Percentiles rank a stretch among this genome's conserved stretches.
Evolutionary conservation across 2,797 vertebrate species (phyloP).

Genomic region (Microchirus variegatus): DNA sequence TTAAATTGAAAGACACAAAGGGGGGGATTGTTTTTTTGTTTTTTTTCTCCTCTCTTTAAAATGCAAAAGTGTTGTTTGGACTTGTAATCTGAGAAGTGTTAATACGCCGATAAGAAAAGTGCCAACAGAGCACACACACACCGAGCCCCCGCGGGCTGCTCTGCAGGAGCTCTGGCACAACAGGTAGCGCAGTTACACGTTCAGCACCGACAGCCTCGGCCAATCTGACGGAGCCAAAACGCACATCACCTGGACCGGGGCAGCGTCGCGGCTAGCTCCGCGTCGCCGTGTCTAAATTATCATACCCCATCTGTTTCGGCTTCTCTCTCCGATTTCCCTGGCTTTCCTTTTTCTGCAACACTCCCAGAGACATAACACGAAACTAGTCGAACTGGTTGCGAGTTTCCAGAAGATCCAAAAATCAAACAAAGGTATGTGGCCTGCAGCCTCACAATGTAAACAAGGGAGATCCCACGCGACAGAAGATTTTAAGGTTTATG

Average conservation of each 20-base stretch:
- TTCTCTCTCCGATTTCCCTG: neutral
- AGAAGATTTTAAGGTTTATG: neutral
- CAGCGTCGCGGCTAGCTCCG: constrained; percentile 12
- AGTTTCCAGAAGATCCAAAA: constrained; percentile 12
- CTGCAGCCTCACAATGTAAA: constrained; percentile 22
- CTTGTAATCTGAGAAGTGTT: constrained; percentile 51
- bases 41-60: constrained; percentile 14
- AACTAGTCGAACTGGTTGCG: constrained; percentile 72
- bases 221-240: constrained; percentile 21
- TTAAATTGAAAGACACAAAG: constrained; percentile 12
- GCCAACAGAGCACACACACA: constrained; percentile 25
- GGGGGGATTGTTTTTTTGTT: neutral
- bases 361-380: constrained; percentile 4
- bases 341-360: neutral
- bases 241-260: constrained; percentile 44
- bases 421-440: constrained; percentile 43
- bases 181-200: constrained; percentile 5
- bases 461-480: constrained; percentile 20
- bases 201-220: constrained; percentile 12
- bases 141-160: constrained; percentile 35
- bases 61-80: constrained; percentile 17
- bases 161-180: constrained; percentile 30
- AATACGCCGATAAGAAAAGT: constrained; percentile 52
- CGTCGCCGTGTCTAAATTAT: constrained; percentile 40
- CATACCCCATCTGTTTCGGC: constrained; percentile 35